These are phyloP conservation scores for Streblospio benedicti DNA, from an alignment of 1,140 invertebrate genomes.

Conservation along the genomic window DNA sequence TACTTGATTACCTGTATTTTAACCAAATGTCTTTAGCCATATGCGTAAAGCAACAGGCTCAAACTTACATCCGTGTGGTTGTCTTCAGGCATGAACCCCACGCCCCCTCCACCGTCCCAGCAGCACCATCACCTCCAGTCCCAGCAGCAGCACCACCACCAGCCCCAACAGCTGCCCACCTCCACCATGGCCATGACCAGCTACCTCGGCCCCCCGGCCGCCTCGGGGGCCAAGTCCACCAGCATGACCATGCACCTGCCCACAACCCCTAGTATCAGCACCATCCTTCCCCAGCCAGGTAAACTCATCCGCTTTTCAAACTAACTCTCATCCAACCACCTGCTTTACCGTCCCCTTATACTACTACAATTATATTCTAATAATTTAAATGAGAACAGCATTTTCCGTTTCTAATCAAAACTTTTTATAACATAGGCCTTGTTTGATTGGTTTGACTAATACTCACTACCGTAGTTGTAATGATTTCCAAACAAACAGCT, in stretches of 20 bases:
- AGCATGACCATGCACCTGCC: neutral
- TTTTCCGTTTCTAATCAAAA: too few relatives aligned
- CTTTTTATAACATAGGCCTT: too few relatives aligned
- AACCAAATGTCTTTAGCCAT: slow-evolving; percentile 1
- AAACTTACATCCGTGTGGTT: neutral
- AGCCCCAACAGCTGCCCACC: neutral
- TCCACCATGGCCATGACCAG: neutral
- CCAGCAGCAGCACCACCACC: neutral
- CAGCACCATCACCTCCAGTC: neutral
- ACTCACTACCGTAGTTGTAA: too few relatives aligned
- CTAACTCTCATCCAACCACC: too few relatives aligned
- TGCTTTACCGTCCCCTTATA: too few relatives aligned
- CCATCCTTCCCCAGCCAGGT: neutral
- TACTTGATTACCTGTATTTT: too few relatives aligned
- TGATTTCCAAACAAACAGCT: too few relatives aligned
- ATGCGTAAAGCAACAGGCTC: neutral
- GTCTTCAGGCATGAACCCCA: too few relatives aligned
- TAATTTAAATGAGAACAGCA: too few relatives aligned
- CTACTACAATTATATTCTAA: too few relatives aligned
- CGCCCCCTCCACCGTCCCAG: neutral
- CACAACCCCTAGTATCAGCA: neutral
- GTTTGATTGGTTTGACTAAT: too few relatives aligned
- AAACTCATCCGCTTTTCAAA: too few relatives aligned
- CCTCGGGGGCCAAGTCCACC: neutral
- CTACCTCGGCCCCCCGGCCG: neutral